A percentile compares a stretch with the other conserved stretches of the same genome.
phyloP scores from a whole-genome alignment of 1,140 invertebrate genomes.

The Aricia agestis region DNA sequence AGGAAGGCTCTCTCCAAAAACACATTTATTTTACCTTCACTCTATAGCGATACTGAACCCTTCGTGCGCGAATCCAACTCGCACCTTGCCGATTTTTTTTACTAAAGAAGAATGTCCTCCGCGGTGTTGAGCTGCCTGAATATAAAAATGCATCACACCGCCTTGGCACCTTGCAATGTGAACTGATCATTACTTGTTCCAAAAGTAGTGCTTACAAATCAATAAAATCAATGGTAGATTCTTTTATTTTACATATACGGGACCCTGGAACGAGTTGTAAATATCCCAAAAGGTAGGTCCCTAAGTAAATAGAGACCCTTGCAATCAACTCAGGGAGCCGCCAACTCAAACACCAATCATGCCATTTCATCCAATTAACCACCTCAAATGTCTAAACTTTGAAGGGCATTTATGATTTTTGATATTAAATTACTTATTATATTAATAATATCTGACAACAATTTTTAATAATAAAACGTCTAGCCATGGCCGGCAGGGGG shows the following conservation, averaged over 20 bases:
- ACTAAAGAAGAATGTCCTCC: too few species aligned
- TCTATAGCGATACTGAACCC: too few species aligned
- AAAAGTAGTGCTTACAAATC: neutral
- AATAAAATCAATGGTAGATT: neutral
- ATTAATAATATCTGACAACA: neutral
- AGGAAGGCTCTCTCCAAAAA: too few species aligned
- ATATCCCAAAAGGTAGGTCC: conserved; percentile 9
- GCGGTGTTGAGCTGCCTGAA: too few species aligned
- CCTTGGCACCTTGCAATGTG: too few species aligned
- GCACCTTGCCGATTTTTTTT: too few species aligned
- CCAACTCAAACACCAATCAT: conserved; percentile 42
- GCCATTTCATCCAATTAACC: conserved; percentile 36
- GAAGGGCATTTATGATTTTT: conserved; percentile 23
- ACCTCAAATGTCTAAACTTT: conserved; percentile 31
- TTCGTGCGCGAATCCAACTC: too few species aligned
- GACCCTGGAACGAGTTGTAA: conserved; percentile 24
- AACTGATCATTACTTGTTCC: too few species aligned
- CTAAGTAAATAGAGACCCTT: conserved; percentile 31
- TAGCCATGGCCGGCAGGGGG: too few species aligned
- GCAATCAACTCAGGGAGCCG: conserved; percentile 35
- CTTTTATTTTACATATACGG: neutral
- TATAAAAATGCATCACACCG: too few species aligned
- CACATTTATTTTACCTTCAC: too few species aligned
- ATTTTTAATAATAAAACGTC: conserved; percentile 12
- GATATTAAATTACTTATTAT: conserved; percentile 8